phyloP scores from a whole-genome alignment of 1,140 invertebrate species.

The Drosophila kepulauana region DNA sequence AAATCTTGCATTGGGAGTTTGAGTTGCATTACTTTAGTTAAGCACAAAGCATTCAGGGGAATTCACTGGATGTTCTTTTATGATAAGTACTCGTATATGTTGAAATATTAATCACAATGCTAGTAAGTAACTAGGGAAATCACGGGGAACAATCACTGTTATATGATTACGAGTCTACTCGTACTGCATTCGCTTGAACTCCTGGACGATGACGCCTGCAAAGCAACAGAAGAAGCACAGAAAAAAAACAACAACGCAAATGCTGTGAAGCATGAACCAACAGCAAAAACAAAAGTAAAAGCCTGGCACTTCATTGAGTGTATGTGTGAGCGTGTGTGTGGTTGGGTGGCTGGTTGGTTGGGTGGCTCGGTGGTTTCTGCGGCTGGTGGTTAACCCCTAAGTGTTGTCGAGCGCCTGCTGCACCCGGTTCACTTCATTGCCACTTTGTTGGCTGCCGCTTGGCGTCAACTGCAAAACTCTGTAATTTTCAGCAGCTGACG shows the following conservation, averaged over 20 bases:
- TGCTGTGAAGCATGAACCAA: conserved; percentile 62
- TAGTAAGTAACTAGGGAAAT: conserved; percentile 31
- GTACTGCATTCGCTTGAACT: conserved; percentile 3
- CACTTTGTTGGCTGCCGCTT: conserved; percentile 64
- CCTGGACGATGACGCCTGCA: conserved; percentile 22
- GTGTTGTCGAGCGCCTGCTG: conserved; percentile 66
- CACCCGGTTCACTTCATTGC: conserved; percentile 37
- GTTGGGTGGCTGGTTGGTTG: conserved; percentile 4
- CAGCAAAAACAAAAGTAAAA: conserved; percentile 52
- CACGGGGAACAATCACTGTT: conserved; percentile 39
- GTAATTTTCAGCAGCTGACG: conserved; percentile 62
- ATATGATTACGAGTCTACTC: neutral
- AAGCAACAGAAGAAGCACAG: conserved; percentile 21
- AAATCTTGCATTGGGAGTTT: neutral
- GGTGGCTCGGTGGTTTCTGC: conserved; percentile 42
- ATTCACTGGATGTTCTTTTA: neutral
- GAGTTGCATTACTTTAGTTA: neutral
- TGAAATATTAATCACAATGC: conserved; percentile 13
- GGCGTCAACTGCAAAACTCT: conserved; percentile 64
- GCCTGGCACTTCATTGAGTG: conserved; percentile 33
- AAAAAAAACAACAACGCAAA: neutral
- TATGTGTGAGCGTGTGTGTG: conserved; percentile 4
- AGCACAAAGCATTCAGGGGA: conserved; percentile 1
- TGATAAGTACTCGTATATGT: neutral
- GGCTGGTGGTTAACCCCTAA: conserved; percentile 75